A percentile compares a stretch with the other conserved stretches of the same genome.
phyloP scores from a whole-genome alignment of 2,797 vertebrate genomes.

The Loriculus beryllinus region DNA sequence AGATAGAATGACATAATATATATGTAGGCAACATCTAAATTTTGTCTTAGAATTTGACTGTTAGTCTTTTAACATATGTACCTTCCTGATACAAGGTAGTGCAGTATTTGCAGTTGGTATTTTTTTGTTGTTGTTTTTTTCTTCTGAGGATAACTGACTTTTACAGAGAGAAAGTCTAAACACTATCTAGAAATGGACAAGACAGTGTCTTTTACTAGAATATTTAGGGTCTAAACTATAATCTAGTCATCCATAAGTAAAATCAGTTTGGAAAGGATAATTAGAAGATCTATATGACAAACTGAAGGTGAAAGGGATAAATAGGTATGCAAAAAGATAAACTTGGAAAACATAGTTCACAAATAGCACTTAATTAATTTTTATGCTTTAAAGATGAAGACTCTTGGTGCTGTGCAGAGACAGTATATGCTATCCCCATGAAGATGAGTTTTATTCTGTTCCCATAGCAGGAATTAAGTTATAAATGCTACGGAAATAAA shows the following conservation, averaged over 20 bases:
- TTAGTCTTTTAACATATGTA: background rate
- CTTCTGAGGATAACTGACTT: background rate
- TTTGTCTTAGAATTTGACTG: background rate
- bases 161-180: background rate
- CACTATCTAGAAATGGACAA: background rate
- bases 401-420: background rate
- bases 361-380: background rate
- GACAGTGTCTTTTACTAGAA: background rate
- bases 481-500: background rate
- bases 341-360: background rate
- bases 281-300: background rate
- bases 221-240: background rate
- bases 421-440: background rate
- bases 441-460: background rate
- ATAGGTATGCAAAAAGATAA: background rate
- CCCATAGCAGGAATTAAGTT: background rate
- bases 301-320: background rate
- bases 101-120: background rate
- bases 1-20: background rate
- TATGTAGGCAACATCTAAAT: rapidly evolving
- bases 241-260: background rate
- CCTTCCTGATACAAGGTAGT: background rate
- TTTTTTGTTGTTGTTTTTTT: background rate
- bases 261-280: background rate
- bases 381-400: background rate